Conservation (phyloP, 1,140 invertebrate genomes). For the Cydia amplana region DNA sequence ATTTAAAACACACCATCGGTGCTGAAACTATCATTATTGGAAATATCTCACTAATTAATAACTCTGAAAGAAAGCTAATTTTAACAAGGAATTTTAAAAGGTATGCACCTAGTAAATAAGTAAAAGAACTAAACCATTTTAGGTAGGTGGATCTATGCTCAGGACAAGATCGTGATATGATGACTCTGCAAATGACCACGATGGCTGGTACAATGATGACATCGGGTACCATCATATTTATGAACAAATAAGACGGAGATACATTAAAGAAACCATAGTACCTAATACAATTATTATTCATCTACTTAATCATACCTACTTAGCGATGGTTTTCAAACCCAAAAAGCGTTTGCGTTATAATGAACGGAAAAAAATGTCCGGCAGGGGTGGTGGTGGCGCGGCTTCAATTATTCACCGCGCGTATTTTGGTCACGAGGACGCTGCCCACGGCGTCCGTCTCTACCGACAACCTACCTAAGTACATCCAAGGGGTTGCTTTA, state of each 20-base stretch:
- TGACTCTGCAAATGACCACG: too few relatives aligned
- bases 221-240: too few relatives aligned
- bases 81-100: not conserved
- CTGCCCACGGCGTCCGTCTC: slow-evolving; percentile 30
- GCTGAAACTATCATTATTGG: slow-evolving; percentile 26
- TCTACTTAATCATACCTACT: too few relatives aligned
- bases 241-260: too few relatives aligned
- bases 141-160: not conserved
- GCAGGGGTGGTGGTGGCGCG: slow-evolving; percentile 44
- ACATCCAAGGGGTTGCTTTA: slow-evolving; percentile 55
- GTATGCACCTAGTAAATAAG: too few relatives aligned
- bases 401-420: slow-evolving; percentile 69
- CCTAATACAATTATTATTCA: too few relatives aligned
- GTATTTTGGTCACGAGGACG: slow-evolving; percentile 74
- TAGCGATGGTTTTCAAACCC: slow-evolving; percentile 10
- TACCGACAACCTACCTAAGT: slow-evolving; percentile 41
- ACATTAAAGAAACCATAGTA: too few relatives aligned
- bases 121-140: not conserved
- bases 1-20: slow-evolving; percentile 32
- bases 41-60: slow-evolving; percentile 13
- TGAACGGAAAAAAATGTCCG: slow-evolving; percentile 51
- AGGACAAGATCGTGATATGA: not conserved
- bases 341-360: slow-evolving; percentile 36
- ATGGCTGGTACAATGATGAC: too few relatives aligned
- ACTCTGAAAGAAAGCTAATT: not conserved